These are phyloP conservation scores for Amphipoea oculea DNA, from an alignment of 2,888 invertebrate genomes.

Conservation along the genomic window DNA sequence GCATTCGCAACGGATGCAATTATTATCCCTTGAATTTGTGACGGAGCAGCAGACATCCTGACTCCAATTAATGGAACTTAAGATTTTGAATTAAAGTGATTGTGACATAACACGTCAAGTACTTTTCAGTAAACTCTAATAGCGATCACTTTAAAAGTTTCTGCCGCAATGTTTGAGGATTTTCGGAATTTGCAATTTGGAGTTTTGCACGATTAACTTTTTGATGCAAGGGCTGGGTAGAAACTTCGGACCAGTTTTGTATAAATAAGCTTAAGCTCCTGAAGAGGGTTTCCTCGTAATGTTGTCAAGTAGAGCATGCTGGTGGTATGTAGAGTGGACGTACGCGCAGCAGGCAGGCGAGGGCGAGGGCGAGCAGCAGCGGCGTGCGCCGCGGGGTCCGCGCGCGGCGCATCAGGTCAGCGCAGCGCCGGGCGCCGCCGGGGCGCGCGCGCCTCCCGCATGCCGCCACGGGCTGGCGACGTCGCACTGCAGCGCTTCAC, in stretches of 20 bases:
- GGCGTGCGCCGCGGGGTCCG: slow-evolving; percentile 84
- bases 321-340: slow-evolving; percentile 62
- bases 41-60: neutral
- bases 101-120: neutral
- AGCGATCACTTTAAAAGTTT: neutral
- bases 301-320: slow-evolving; percentile 1
- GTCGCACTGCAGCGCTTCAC: slow-evolving; percentile 59
- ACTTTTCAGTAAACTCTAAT: neutral
- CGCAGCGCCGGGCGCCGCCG: slow-evolving; percentile 81
- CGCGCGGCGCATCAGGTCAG: slow-evolving; percentile 83
- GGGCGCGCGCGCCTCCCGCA: slow-evolving; percentile 77
- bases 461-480: slow-evolving; percentile 70
- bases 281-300: too few species aligned
- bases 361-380: slow-evolving; percentile 85
- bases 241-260: neutral
- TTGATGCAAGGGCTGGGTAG: neutral
- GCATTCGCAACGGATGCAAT: slow-evolving; percentile 21
- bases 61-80: neutral
- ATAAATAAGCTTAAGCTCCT: slow-evolving; percentile 3
- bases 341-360: slow-evolving; percentile 85
- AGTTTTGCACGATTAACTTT: neutral
- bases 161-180: neutral
- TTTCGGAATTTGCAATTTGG: neutral
- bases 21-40: slow-evolving; percentile 3
- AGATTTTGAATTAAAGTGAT: neutral